Percentiles rank a stretch among this genome's conserved stretches.
Evolutionary conservation across 2,888 invertebrate species (phyloP).

Genomic region (Liodrosophila aerea): DNA sequence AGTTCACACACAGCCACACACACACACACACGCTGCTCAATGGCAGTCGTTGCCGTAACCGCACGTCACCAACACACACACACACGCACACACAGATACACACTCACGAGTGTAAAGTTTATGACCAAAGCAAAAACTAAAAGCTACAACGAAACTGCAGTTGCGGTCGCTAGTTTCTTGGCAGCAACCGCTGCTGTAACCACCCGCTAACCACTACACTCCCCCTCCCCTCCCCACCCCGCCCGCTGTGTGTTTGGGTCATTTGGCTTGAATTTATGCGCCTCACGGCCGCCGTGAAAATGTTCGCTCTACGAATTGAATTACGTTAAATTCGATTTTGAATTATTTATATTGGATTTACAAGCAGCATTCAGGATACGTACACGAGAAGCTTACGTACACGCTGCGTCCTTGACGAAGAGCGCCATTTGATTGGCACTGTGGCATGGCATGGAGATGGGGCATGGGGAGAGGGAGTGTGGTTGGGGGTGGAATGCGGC

Average conservation of each 20-base stretch:
- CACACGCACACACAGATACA: conserved; percentile 18
- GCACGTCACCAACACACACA: conserved; percentile 57
- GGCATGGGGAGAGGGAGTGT: not conserved
- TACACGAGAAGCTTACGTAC: too few relatives aligned
- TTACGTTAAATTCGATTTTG: conserved; percentile 59
- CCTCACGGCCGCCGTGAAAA: conserved; percentile 48
- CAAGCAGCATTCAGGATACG: conserved; percentile 26
- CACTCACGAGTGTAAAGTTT: conserved; percentile 30
- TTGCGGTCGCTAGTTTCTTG: conserved; percentile 49
- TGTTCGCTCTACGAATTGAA: conserved; percentile 43
- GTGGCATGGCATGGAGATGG: not conserved
- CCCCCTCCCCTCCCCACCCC: not conserved
- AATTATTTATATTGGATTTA: conserved; percentile 62
- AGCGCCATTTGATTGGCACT: too few relatives aligned
- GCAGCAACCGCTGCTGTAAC: conserved; percentile 33
- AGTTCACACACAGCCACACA: not conserved
- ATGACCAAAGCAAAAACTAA: conserved; percentile 48
- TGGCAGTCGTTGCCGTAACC: conserved; percentile 44
- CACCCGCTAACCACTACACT: not conserved
- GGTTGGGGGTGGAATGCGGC: not conserved
- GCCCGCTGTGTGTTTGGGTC: conserved; percentile 39
- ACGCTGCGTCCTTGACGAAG: not conserved
- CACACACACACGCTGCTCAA: not conserved
- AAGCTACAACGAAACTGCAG: conserved; percentile 45
- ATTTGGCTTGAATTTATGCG: conserved; percentile 63